phyloP scores from a whole-genome alignment of 2,113 vertebrate genomes.

The Hystrix cristata region DNA sequence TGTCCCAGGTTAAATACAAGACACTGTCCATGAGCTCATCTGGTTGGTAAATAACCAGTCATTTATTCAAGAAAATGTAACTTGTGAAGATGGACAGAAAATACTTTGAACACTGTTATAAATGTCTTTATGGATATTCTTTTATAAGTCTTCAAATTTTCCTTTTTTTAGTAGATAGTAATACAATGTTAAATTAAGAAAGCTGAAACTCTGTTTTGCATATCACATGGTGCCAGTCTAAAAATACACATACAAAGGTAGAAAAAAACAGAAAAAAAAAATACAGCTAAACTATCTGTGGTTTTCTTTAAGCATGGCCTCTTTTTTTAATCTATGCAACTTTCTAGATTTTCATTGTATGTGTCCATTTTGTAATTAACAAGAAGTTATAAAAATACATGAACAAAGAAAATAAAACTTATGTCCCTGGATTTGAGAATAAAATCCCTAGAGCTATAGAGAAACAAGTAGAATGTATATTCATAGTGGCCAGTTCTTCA shows the following conservation, averaged over 20 bases:
- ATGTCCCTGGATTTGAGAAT: not conserved
- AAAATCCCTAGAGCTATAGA: not conserved
- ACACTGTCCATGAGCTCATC: not conserved
- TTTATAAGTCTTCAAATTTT: not conserved
- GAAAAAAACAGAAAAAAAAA: not conserved
- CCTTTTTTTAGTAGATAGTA: not conserved
- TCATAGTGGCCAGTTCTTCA: not conserved
- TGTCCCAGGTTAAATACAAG: not conserved
- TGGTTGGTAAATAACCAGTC: not conserved
- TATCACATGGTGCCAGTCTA: not conserved
- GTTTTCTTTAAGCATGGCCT: not conserved
- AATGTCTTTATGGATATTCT: constrained; percentile 51
- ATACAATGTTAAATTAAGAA: not conserved
- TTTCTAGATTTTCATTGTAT: constrained; percentile 6
- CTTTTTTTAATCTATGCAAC: not conserved
- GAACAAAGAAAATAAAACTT: not conserved
- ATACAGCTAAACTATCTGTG: not conserved
- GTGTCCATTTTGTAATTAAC: not conserved
- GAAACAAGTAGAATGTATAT: not conserved
- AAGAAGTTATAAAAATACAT: not conserved
- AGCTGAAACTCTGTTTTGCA: not conserved
- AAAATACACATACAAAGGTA: not conserved
- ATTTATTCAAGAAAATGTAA: constrained; percentile 40
- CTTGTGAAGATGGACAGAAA: not conserved
- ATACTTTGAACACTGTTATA: not conserved